Percentiles rank a stretch among this genome's conserved stretches.
Conservation (phyloP, 2,113 vertebrate species). For the Calyptommatus sinebrachiatus region DNA sequence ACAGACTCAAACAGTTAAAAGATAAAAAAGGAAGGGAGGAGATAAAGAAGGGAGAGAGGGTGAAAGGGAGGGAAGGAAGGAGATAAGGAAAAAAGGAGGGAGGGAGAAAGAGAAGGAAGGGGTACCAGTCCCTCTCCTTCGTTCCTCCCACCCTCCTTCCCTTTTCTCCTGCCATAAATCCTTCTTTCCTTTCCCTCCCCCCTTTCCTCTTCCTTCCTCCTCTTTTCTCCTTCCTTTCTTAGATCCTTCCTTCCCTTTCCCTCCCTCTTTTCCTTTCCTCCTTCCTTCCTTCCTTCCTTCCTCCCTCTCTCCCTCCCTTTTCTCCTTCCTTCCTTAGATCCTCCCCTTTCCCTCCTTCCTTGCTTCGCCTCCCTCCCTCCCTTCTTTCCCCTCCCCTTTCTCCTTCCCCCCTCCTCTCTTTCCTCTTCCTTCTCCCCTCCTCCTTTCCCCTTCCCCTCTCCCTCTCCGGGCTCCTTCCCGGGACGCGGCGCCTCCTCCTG, state of each 20-base stretch:
- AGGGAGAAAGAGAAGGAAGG: not conserved
- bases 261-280: not conserved
- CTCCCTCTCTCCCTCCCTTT: not conserved
- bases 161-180: no score
- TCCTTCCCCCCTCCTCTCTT: not conserved
- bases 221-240: not conserved
- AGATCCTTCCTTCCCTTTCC: no score
- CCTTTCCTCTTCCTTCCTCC: no score
- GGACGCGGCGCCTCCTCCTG: not conserved
- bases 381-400: not conserved
- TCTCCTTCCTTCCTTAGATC: not conserved
- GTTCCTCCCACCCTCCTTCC: not conserved
- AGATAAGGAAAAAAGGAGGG: not conserved
- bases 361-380: no score
- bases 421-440: no score
- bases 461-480: not conserved
- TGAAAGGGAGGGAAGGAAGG: not conserved
- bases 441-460: not conserved
- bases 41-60: not conserved
- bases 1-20: not conserved
- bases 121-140: not conserved
- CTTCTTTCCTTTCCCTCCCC: no score
- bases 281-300: not conserved
- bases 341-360: no score
- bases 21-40: not conserved